A percentile compares a stretch with the other conserved stretches of the same genome.
phyloP scores from a whole-genome alignment of 2,888 invertebrate genomes.

The Caenorhabditis zanzibari region DNA sequence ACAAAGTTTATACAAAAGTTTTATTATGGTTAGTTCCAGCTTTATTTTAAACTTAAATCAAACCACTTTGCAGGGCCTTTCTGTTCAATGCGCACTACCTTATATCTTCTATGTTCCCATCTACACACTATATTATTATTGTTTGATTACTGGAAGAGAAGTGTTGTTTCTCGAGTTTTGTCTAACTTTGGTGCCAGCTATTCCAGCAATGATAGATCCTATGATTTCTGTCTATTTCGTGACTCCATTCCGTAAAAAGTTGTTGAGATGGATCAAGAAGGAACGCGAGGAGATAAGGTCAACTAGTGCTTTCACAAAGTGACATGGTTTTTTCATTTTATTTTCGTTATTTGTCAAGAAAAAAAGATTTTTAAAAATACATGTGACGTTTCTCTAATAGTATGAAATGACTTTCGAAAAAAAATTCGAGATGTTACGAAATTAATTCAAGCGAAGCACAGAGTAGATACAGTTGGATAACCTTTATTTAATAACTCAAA shows the following conservation, averaged over 20 bases:
- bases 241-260: conserved; percentile 37
- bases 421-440: too few species aligned
- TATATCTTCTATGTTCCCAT: conserved; percentile 42
- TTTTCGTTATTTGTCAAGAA: too few species aligned
- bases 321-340: not conserved
- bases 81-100: conserved; percentile 38
- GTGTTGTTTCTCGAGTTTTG: conserved; percentile 35
- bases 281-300: conserved; percentile 25
- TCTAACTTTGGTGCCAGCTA: conserved; percentile 22
- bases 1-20: conserved; percentile 32
- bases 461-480: too few species aligned
- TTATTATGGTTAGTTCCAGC: conserved; percentile 28
- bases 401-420: too few species aligned
- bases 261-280: conserved; percentile 21
- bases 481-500: too few species aligned
- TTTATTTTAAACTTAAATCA: not conserved
- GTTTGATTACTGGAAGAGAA: conserved; percentile 27
- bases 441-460: too few species aligned
- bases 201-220: conserved; percentile 32
- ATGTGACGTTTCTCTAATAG: too few species aligned
- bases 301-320: conserved; percentile 26
- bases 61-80: conserved; percentile 30
- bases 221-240: conserved; percentile 44
- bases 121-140: conserved; percentile 42
- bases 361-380: too few species aligned